Evolutionary conservation across 2,888 invertebrate genomes (phyloP).

Genomic region (Sicus ferrugineus): DNA sequence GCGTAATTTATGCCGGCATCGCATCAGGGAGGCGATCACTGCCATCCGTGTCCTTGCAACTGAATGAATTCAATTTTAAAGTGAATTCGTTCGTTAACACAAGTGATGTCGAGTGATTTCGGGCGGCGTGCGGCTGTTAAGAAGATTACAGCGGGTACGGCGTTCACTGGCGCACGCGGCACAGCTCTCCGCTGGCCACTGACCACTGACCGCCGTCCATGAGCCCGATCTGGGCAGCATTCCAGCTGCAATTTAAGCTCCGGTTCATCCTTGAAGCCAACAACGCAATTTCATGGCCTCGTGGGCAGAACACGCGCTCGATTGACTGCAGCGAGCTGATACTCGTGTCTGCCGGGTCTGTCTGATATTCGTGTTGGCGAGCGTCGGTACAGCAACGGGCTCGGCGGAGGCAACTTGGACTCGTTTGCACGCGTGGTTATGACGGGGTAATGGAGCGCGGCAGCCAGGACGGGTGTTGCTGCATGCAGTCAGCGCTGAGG

Average conservation of each 20-base stretch:
- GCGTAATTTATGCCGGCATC: conserved; percentile 26
- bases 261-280: conserved; percentile 37
- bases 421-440: not conserved
- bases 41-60: not conserved
- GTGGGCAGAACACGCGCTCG: conserved; percentile 43
- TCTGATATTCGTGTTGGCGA: not conserved
- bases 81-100: conserved; percentile 29
- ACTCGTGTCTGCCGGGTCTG: not conserved
- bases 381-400: not conserved
- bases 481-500: too few species aligned
- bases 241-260: conserved; percentile 21
- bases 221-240: conserved; percentile 19
- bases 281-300: conserved; percentile 60
- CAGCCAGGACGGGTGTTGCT: not conserved
- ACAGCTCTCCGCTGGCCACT: too few species aligned
- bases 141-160: conserved; percentile 27
- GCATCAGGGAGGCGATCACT: not conserved
- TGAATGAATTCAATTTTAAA: conserved; percentile 31
- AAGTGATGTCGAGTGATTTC: conserved; percentile 13
- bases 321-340: conserved; percentile 17
- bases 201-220: not conserved
- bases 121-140: conserved; percentile 16
- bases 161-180: too few species aligned
- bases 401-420: not conserved
- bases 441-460: not conserved